phyloP scores from a whole-genome alignment of 2,113 vertebrate genomes.

The Sminthopsis crassicaudata region DNA sequence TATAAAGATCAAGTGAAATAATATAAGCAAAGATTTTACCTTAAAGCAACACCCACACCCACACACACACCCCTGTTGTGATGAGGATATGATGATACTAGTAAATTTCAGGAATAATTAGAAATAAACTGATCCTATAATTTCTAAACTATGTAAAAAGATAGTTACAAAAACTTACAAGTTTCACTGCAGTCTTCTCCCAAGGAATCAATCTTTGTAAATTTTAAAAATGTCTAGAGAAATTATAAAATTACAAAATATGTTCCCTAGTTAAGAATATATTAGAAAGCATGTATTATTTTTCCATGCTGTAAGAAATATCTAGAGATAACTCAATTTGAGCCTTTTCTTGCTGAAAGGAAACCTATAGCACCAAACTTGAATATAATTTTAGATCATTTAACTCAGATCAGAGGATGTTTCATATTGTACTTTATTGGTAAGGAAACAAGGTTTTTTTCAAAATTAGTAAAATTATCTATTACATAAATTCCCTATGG shows the following conservation, averaged over 20 bases:
- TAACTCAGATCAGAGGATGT: neutral
- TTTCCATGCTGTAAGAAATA: neutral
- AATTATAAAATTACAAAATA: neutral
- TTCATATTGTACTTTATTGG: neutral
- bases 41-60: neutral
- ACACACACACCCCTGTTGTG: neutral
- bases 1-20: neutral
- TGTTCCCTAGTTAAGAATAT: neutral
- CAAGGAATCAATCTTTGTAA: neutral
- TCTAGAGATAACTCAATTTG: neutral
- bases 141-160: neutral
- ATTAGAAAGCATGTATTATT: neutral
- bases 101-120: neutral
- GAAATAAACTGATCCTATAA: neutral
- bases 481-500: neutral
- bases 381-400: neutral
- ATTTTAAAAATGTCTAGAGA: neutral
- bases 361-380: neutral
- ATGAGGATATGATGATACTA: neutral
- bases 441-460: neutral
- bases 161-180: neutral
- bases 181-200: neutral
- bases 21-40: neutral
- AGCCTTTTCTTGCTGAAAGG: neutral
- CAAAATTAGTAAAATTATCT: neutral